phyloP scores from a whole-genome alignment of 2,113 vertebrate genomes.

The Acrocephalus kingi region DNA sequence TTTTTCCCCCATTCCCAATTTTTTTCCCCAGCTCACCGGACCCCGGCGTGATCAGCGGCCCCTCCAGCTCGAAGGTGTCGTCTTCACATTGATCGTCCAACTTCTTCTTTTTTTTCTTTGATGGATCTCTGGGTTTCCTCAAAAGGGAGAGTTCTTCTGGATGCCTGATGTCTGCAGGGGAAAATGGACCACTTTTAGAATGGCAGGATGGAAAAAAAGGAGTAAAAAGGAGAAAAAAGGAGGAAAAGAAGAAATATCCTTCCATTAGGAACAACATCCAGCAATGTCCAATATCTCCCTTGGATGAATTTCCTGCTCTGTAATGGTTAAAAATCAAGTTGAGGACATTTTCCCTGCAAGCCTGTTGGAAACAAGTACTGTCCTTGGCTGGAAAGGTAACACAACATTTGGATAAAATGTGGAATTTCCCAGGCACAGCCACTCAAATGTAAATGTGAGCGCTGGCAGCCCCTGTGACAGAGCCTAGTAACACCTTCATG shows the following conservation, averaged over 20 bases:
- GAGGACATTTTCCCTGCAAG: neutral
- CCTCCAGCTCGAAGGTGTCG: conserved; percentile 90
- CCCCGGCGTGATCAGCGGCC: conserved; percentile 92
- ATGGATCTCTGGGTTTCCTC: conserved; percentile 95
- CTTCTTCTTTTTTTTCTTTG: conserved; percentile 99
- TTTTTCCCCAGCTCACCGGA: conserved; percentile 79
- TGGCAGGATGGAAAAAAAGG: neutral
- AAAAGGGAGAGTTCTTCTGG: conserved; percentile 96
- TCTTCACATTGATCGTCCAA: conserved; percentile 89
- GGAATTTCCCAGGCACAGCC: neutral
- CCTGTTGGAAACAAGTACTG: neutral
- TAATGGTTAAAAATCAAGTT: neutral
- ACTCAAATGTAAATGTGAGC: neutral
- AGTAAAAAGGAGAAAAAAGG: rapidly evolving
- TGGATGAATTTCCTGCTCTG: neutral
- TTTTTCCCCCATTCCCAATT: neutral
- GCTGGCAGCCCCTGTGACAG: neutral
- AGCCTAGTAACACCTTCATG: neutral
- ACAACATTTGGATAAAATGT: neutral
- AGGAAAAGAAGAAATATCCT: neutral
- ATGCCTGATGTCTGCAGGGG: conserved; percentile 90
- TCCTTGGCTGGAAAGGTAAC: neutral
- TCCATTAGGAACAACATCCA: neutral
- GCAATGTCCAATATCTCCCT: neutral
- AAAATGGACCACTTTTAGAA: neutral